Conservation (phyloP, 2,113 vertebrate genomes). For the Copsychus sechellarum region DNA sequence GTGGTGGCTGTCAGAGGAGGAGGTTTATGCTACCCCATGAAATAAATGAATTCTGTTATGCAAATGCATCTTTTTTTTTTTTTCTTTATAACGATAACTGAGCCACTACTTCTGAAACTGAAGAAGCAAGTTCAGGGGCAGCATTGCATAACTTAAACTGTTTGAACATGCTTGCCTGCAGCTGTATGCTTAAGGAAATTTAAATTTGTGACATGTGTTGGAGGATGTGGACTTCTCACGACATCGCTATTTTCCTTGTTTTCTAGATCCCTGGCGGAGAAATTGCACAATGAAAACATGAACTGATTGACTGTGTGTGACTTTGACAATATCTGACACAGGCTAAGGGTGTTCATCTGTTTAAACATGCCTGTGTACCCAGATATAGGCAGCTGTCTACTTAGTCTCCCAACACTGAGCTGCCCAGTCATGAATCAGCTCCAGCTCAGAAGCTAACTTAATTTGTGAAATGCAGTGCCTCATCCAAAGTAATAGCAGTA, state of each 20-base stretch:
- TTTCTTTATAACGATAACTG: not conserved
- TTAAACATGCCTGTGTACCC: not conserved
- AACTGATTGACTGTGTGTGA: not conserved
- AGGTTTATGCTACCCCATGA: not conserved
- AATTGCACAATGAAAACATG: not conserved
- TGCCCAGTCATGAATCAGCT: not conserved
- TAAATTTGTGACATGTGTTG: not conserved
- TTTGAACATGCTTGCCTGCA: not conserved
- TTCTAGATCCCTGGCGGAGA: not conserved
- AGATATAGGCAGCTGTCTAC: not conserved
- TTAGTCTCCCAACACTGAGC: not conserved
- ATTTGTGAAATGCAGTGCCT: not conserved
- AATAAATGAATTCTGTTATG: not conserved
- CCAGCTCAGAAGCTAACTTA: not conserved
- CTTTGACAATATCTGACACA: not conserved
- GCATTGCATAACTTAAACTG: not conserved
- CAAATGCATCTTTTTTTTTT: not conserved
- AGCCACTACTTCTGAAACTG: not conserved
- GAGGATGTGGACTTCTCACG: not conserved
- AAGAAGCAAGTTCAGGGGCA: not conserved
- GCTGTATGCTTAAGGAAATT: not conserved
- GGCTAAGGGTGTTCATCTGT: not conserved
- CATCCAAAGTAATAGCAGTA: not conserved
- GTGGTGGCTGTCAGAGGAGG: not conserved
- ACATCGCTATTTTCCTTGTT: not conserved